Base-by-base conservation (phyloP, 2,888 invertebrate species). In the Anoncus sp. region DNA sequence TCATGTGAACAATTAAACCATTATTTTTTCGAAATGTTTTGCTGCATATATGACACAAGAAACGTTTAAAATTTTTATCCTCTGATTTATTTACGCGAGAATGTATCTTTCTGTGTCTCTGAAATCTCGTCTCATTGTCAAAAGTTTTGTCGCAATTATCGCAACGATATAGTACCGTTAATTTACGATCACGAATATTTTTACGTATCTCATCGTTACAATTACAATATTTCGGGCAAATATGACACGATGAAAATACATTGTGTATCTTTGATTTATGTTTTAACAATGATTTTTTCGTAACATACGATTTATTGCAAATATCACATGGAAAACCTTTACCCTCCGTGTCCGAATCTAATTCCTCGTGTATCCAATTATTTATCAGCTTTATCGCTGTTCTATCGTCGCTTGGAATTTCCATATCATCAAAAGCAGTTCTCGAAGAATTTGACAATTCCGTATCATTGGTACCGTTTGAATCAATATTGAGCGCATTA, bases 11-110 rank as follows among this genome's bases (percentile, higher is more conserved):
- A 86, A 89, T 88, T 0, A 90, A 82, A 12, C 90, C 89, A 5
- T 88, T 89, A 53, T 89, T 90, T 65, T 89, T 89, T 12, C 89
- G 75, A 49, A 89, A 90, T 0, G 89, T 89, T 70, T 89, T 89
- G 73, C 90, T 89, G 75, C 90, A 90, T 62, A 89, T 88, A 57
- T 90, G 89, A 27, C 90, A 90, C 5, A 90, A 79, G 38, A 89
- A 90, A 22, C 89, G 80, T 71, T 89, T 89, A 60, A 89, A 89
- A 77, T 88, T 86, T 27, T 81, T 53, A 31, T 89, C 88, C 12
- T 85, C 83, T 10, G 86, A 83, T n/a, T 88, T 88, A 51, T 85
- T 86, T 3, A 84, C 83, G 10, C 85, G 83, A 35, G 85, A 86
- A 16, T 89, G 89, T 16, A 84, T 85, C 22, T 83, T 83, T 10